These are phyloP conservation scores for Ceratosolen fusciceps DNA, from an alignment of 1,140 invertebrate genomes.

Conservation along the genomic window DNA sequence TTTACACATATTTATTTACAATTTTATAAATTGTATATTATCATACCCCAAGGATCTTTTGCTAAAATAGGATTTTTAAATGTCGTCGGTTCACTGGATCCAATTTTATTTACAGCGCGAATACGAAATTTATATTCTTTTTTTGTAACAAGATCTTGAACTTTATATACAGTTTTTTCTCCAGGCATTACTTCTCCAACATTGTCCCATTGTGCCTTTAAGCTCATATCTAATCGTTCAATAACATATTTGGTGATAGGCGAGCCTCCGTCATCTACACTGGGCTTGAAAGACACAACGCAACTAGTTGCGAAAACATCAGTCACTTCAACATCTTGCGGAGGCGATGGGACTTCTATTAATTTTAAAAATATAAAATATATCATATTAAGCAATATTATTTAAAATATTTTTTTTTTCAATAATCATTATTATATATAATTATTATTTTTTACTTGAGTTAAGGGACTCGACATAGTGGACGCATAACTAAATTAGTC, in stretches of 20 bases:
- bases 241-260: slow-evolving; percentile 93
- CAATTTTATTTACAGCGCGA: slow-evolving; percentile 92
- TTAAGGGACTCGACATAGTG: too few species aligned
- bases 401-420: too few species aligned
- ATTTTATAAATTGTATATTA: too few species aligned
- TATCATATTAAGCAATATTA: too few species aligned
- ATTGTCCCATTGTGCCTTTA: slow-evolving; percentile 90
- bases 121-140: slow-evolving; percentile 97
- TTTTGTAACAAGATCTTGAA: slow-evolving; percentile 88
- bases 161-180: slow-evolving; percentile 83
- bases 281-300: slow-evolving; percentile 91
- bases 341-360: slow-evolving; percentile 86
- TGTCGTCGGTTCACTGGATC: slow-evolving; percentile 88
- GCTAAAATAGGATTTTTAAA: slow-evolving; percentile 90
- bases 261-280: slow-evolving; percentile 93
- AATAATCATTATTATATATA: too few species aligned
- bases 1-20: slow-evolving; percentile 29
- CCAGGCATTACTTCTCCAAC: slow-evolving; percentile 81
- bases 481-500: too few species aligned
- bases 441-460: too few species aligned
- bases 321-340: slow-evolving; percentile 89
- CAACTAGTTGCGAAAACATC: slow-evolving; percentile 95
- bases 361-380: not conserved
- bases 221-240: slow-evolving; percentile 92
- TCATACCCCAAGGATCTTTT: slow-evolving; percentile 97